Percentiles rank a stretch among this genome's conserved stretches.
Conservation (phyloP, 1,140 invertebrate genomes). For the Temnothorax curvispinosus region DNA sequence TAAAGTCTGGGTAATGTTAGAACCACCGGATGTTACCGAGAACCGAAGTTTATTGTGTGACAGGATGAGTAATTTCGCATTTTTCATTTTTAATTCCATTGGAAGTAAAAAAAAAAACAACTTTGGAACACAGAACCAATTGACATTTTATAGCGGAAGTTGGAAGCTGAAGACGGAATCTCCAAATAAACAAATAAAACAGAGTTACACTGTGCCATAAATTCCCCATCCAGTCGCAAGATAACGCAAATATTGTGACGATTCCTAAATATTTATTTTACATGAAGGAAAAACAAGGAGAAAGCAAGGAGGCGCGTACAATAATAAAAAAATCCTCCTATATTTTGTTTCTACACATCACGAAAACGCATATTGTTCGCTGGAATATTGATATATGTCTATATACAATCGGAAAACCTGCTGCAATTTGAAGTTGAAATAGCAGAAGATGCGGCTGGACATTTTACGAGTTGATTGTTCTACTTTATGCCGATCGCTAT, state of each 20-base stretch:
- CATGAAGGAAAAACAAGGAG: background rate
- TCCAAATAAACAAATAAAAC: constrained; percentile 34
- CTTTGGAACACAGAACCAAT: background rate
- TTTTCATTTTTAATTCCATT: background rate
- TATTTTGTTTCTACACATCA: background rate
- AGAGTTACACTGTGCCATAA: background rate
- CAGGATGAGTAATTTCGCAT: background rate
- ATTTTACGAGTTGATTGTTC: constrained; percentile 14
- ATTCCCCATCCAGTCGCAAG: background rate
- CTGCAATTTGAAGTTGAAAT: background rate
- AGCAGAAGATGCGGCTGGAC: background rate
- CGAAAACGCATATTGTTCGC: background rate
- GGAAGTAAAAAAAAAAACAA: background rate
- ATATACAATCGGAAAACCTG: background rate
- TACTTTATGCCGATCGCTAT: background rate
- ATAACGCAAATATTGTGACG: background rate
- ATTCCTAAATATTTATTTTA: background rate
- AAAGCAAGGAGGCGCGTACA: too few relatives aligned
- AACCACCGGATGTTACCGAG: constrained; percentile 8
- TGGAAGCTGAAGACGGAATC: background rate
- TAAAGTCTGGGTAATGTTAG: constrained; percentile 2
- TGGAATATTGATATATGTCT: background rate
- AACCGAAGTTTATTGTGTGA: background rate
- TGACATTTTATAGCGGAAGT: background rate
- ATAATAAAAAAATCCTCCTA: too few relatives aligned